Conservation (phyloP, 2,888 invertebrate genomes). For the Meliscaeva auricollis region DNA sequence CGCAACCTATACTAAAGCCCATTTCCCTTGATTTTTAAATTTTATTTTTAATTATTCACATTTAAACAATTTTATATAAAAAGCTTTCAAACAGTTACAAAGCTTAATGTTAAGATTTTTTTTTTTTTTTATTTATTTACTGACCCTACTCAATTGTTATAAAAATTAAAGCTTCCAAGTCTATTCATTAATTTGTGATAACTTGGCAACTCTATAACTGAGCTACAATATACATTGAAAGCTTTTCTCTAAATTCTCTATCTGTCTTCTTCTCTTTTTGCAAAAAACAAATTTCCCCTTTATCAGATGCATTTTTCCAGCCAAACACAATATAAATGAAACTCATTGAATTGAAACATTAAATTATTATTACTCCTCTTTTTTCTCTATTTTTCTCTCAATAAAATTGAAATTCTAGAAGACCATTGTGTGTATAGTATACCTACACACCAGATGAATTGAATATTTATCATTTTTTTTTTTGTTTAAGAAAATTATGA, state of each 20-base stretch:
- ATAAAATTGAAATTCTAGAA: conserved; percentile 3
- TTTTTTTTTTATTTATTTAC: no score
- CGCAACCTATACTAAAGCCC: no score
- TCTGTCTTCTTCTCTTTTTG: neutral
- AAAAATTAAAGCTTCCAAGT: neutral
- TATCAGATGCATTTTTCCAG: conserved; percentile 14
- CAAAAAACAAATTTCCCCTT: conserved; percentile 5
- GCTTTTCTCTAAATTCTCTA: neutral
- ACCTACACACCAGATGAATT: conserved; percentile 8
- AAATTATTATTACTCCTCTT: neutral
- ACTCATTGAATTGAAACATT: conserved; percentile 35
- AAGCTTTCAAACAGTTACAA: no score
- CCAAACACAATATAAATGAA: neutral
- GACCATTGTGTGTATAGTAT: neutral
- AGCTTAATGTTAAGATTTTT: no score
- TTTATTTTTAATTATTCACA: no score
- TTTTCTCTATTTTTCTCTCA: conserved; percentile 26
- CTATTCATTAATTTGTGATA: neutral
- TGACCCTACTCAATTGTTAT: neutral
- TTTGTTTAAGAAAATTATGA: conserved; percentile 6
- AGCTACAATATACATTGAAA: neutral
- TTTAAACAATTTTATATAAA: no score
- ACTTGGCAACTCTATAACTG: conserved; percentile 9
- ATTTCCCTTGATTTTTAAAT: no score
- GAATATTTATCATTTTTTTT: neutral